Base-by-base conservation (phyloP, 2,797 vertebrate genomes). In the Chloroceryle inda region DNA sequence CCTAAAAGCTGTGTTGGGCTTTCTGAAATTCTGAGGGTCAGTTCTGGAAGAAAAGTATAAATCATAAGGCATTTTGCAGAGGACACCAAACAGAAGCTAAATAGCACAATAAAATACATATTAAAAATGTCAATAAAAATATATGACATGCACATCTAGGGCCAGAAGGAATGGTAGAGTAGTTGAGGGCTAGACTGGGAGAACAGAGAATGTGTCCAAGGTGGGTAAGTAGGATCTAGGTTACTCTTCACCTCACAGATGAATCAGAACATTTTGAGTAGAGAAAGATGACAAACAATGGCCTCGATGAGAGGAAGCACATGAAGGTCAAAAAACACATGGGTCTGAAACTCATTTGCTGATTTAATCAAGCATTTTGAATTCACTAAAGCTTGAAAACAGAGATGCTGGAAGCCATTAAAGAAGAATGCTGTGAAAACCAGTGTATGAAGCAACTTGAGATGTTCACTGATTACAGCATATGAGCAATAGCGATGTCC, bases 401-500 rank as follows among this genome's bases (percentile, higher is more conserved):
- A 33, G 87, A 84, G 75, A 49, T 72, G 37, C 87, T 93, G 85
- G 77, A 93, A 96, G 72, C 49, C 78, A 73, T 94, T 93, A 93
- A 84, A 90, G 59, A 90, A 89, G 64, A 93, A 87, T 80, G 40
- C 33, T 61, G 26, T 87, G 75, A 92, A 96, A 96, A 85, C 37
- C 84, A 87, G 74, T 5, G 20, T 47, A 74, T 79, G 84, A 93
- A 87, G 90, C 26, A 94, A 92, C 68, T 92, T 78, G 49, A 92
- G 72, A 87, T 31, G 56, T n/a, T 93, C 61, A 33, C 19, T 91
- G 64, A 44, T 89, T 84, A 92, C 64, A 93, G 40, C 71, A 77
- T 79, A 78, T 29, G 26, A 93, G 56, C 37, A 87, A 83, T 24
- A 77, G 45, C 88, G 64, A 92, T 29, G 49, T 85, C 68, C 91